Percentiles rank a stretch among this genome's conserved stretches.
Conservation (phyloP, 2,797 vertebrate genomes). For the Hoplostethus atlanticus region DNA sequence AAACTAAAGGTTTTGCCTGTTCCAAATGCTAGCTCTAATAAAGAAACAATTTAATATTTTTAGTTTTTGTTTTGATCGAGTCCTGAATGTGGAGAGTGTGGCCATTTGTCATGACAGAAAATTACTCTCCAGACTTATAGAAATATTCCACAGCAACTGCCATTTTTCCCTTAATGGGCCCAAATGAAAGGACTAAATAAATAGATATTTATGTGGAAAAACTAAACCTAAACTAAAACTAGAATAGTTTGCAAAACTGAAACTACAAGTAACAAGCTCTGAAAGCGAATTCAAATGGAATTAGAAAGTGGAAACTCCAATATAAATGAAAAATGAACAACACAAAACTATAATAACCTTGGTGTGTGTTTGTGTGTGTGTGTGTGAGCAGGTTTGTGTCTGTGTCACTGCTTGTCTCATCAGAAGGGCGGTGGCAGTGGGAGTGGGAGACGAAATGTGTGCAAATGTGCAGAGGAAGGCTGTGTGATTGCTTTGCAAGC, state of each 20-base stretch:
- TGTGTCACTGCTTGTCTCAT: slow-evolving; percentile 9
- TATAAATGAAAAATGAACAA: not conserved
- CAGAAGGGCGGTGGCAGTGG: not conserved
- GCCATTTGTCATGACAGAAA: too few relatives aligned
- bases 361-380: slow-evolving; percentile 2
- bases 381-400: slow-evolving; percentile 7
- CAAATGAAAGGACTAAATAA: too few relatives aligned
- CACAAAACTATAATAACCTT: slow-evolving; percentile 30
- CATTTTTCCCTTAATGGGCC: not conserved
- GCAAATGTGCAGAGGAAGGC: not conserved
- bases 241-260: not conserved
- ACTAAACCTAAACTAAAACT: too few relatives aligned
- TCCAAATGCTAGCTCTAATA: too few relatives aligned
- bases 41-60: too few relatives aligned
- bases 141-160: not conserved
- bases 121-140: too few relatives aligned
- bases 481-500: slow-evolving; percentile 18
- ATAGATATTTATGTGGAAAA: too few relatives aligned
- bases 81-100: too few relatives aligned
- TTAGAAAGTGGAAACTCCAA: not conserved
- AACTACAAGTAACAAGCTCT: not conserved
- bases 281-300: not conserved
- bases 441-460: not conserved
- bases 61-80: too few relatives aligned
- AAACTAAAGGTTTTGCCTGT: too few relatives aligned